A percentile compares a stretch with the other conserved stretches of the same genome.
These are phyloP conservation scores for Montipora cactus DNA, from an alignment of 64 coral and sea anemone species.

Conservation along the genomic window DNA sequence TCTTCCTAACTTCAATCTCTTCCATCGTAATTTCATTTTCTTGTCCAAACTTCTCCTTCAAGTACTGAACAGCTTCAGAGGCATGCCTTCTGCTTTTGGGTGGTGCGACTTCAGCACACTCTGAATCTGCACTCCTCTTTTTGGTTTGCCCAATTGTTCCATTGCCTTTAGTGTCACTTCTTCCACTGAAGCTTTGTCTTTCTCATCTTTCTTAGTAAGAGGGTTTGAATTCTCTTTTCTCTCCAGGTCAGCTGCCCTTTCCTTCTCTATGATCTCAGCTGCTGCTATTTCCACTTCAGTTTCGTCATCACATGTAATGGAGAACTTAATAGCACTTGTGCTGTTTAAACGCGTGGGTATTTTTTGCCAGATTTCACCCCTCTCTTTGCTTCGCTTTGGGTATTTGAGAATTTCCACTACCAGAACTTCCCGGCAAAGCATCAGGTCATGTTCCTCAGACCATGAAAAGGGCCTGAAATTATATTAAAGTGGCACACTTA, in stretches of 20 bases:
- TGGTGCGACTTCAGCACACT: background rate
- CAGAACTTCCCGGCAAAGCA: conserved; percentile 38
- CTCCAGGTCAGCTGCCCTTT: conserved; percentile 60
- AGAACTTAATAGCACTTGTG: conserved; percentile 9
- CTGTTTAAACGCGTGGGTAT: conserved; percentile 28
- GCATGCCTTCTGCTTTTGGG: conserved; percentile 52
- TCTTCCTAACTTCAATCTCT: conserved; percentile 46
- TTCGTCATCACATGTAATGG: conserved; percentile 47
- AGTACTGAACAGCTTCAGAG: conserved; percentile 55
- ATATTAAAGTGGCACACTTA: conserved; percentile 11
- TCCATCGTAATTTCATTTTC: conserved; percentile 20
- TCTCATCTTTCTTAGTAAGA: conserved; percentile 70
- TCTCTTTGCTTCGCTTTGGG: conserved; percentile 45
- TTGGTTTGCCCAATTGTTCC: conserved; percentile 59
- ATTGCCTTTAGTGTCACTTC: conserved; percentile 31
- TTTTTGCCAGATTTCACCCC: conserved; percentile 53
- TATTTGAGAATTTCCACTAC: conserved; percentile 22
- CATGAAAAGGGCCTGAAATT: conserved; percentile 19
- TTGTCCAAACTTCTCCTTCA: conserved; percentile 58
- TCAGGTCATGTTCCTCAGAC: conserved; percentile 41
- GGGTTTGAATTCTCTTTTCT: conserved; percentile 61
- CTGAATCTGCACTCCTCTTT: conserved; percentile 63
- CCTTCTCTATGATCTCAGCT: conserved; percentile 49
- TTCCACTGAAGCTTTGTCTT: conserved; percentile 46
- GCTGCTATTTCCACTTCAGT: conserved; percentile 58